Evolutionary conservation across 1,140 invertebrate genomes (phyloP).

Genomic region (Drosophila tristis): DNA sequence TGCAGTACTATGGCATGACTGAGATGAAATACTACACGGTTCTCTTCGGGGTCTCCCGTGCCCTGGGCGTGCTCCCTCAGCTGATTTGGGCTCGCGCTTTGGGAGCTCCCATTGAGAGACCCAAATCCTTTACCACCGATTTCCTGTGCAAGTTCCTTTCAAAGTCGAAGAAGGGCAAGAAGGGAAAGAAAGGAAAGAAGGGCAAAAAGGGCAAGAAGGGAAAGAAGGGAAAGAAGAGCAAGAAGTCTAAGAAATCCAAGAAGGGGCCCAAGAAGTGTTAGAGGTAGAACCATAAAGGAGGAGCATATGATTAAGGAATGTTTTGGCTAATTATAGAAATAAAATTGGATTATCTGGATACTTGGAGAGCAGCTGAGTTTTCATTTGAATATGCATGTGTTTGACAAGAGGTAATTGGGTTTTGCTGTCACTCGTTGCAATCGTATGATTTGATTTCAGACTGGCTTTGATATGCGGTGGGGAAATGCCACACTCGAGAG

Average conservation of each 20-base stretch:
- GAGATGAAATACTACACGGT: slow-evolving; percentile 99
- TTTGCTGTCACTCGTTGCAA: slow-evolving; percentile 21
- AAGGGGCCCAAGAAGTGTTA: no score
- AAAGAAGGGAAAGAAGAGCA: no score
- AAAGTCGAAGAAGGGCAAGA: background rate
- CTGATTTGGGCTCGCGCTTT: slow-evolving; percentile 97
- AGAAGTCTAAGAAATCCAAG: no score
- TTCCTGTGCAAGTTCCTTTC: slow-evolving; percentile 14
- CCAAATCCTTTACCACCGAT: slow-evolving; percentile 96
- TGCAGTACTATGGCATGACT: slow-evolving; percentile 96
- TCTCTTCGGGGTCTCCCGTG: slow-evolving; percentile 96
- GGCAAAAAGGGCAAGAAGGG: background rate
- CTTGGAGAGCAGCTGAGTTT: background rate
- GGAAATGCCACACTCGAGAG: no score
- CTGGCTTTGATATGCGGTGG: slow-evolving; percentile 28
- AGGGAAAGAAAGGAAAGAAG: background rate
- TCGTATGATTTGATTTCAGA: background rate
- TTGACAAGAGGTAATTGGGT: slow-evolving; percentile 44
- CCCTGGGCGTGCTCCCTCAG: slow-evolving; percentile 94
- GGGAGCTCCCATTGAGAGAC: slow-evolving; percentile 96
- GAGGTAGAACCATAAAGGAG: no score
- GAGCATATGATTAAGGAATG: no score
- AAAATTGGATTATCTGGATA: no score
- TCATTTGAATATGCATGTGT: slow-evolving; percentile 17
- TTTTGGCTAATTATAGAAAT: no score